Evolutionary conservation across 2,113 vertebrate genomes (phyloP), one percentile per base, ranked within the genome.

Genomic region (Noturus placidus): DNA sequence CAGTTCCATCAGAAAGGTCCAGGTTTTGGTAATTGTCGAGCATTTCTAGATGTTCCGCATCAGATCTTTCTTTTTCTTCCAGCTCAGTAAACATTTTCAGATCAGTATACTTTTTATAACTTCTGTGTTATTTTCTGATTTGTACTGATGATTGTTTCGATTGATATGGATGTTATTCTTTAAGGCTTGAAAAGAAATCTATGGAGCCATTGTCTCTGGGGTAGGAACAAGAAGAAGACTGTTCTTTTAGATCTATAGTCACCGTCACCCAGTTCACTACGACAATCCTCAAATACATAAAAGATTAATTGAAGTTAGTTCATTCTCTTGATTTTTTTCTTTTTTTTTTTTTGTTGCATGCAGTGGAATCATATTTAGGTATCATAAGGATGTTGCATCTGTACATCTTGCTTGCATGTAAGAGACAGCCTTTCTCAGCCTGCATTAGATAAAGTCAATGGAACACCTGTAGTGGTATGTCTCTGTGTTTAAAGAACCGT

Each of bases 251-350:
- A 11, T 86, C 19, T 65, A n/a, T 83, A 61, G 67, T 82, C 50
- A 35, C 59, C n/a, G 56, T 86, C 61, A 76, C 27, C 72, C 67
- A 87, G 56, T 83, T 83, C 42, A 81, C 63, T 82, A 83, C 80
- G 17, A 65, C 54, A 56, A 54, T 82, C 33, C 78, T 54, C 46
- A 57, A 74, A 86, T 76, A 81, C 22, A 30, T 52, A 83, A 87
- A 83, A 15, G 59, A 76, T 61, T 84, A 87, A 84, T 67, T 82
- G 63, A 33, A 65, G 57, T 77, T 83, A 65, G 15, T 82, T 88
- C 86, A 87, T 90, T 84, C 86, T 90, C 67, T 82, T 80, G 82
- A 77, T 77, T 82, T 81, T 65, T 77, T 76, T 69, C 19, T 69
- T 35, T 35, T 76, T 50, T 50, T 46, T 46, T 46, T 46, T 46